phyloP scores from a whole-genome alignment of 30 jellyfish, hydroid and myxozoan genomes.

The Hydractinia symbiolongicarpus region DNA sequence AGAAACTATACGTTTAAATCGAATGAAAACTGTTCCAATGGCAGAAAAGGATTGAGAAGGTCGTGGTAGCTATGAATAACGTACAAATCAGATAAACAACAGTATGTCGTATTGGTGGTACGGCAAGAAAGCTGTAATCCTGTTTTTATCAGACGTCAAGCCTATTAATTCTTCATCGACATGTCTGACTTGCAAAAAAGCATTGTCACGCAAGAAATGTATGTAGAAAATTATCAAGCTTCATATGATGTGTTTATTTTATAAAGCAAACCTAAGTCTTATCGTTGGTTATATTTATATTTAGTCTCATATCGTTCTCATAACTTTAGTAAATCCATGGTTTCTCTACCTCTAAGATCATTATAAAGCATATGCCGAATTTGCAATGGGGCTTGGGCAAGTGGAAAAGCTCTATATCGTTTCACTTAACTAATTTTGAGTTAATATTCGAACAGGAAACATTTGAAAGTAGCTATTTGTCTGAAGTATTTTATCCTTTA shows the following conservation, averaged over 20 bases:
- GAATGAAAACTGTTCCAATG: neutral
- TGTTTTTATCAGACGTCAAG: conserved; percentile 16
- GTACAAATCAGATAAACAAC: neutral
- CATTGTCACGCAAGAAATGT: neutral
- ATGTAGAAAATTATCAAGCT: neutral
- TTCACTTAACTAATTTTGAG: too few species aligned
- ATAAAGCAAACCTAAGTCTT: conserved; percentile 7
- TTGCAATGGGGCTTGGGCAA: neutral
- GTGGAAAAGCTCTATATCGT: neutral
- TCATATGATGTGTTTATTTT: conserved; percentile 27
- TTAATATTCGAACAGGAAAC: too few species aligned
- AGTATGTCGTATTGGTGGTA: neutral
- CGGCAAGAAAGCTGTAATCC: conserved; percentile 17
- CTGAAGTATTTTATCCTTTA: too few species aligned
- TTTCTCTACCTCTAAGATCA: neutral
- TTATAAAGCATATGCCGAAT: conserved; percentile 23
- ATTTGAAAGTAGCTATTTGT: too few species aligned
- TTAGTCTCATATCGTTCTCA: conserved; percentile 11
- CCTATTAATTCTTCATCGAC: conserved; percentile 13
- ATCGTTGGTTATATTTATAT: conserved; percentile 14
- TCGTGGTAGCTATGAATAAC: conserved; percentile 15
- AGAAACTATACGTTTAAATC: conserved; percentile 27
- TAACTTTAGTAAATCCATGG: conserved; percentile 26
- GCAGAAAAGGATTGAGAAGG: conserved; percentile 19
- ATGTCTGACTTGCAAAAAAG: conserved; percentile 9